Conservation (phyloP, 2,113 vertebrate genomes). For the Varanus komodoensis region DNA sequence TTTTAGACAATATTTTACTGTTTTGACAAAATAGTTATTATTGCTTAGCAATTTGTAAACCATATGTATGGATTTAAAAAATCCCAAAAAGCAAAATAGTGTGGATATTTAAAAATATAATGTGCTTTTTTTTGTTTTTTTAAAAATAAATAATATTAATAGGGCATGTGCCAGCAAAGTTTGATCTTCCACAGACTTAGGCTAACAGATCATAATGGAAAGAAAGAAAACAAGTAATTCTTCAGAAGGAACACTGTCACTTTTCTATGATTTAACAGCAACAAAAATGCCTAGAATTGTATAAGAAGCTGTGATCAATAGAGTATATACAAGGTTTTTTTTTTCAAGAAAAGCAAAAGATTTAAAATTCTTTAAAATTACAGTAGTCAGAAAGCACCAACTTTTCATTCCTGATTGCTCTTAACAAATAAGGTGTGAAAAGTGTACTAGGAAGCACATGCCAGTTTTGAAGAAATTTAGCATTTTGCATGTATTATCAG, state of each 20-base stretch:
- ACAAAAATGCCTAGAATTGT: constrained; percentile 59
- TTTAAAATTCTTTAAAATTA: constrained; percentile 50
- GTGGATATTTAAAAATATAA: not conserved
- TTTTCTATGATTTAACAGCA: constrained; percentile 27
- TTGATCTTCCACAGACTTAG: constrained; percentile 18
- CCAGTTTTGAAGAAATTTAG: constrained; percentile 66
- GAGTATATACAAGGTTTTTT: constrained; percentile 54
- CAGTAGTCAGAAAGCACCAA: constrained; percentile 53
- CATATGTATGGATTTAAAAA: not conserved
- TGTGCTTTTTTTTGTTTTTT: not conserved
- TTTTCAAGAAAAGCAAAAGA: constrained; percentile 60
- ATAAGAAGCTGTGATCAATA: not conserved
- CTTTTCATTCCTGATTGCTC: constrained; percentile 67
- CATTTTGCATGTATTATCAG: constrained; percentile 74
- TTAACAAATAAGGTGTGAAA: constrained; percentile 71
- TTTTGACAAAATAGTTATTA: not conserved
- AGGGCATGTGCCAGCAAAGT: not conserved
- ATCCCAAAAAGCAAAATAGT: not conserved
- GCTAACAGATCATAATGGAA: constrained; percentile 14
- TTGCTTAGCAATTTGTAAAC: not conserved
- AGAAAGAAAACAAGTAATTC: constrained; percentile 45
- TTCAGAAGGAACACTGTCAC: constrained; percentile 44
- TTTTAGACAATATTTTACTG: not conserved
- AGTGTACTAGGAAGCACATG: constrained; percentile 57
- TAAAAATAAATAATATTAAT: not conserved